A percentile compares a stretch with the other conserved stretches of the same genome.
Conservation (phyloP, 2,888 invertebrate genomes). For the Sipha maydis region DNA sequence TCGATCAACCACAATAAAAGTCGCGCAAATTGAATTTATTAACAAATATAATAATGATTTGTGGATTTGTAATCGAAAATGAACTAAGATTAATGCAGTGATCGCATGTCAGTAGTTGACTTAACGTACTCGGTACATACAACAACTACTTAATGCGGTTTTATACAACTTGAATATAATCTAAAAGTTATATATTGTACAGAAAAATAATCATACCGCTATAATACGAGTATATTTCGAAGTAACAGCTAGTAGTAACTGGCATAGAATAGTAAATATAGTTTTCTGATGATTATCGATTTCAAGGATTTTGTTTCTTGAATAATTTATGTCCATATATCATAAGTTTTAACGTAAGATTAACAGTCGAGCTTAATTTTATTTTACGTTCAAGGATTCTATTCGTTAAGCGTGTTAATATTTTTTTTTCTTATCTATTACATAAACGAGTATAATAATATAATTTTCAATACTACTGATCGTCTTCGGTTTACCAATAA, state of each 20-base stretch:
- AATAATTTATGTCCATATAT: neutral
- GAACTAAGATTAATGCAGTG: neutral
- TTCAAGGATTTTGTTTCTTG: slow-evolving; percentile 37
- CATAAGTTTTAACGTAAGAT: neutral
- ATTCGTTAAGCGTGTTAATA: neutral
- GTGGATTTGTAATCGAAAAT: neutral
- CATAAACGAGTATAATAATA: neutral
- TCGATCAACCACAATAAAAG: too few species aligned
- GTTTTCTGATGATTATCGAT: neutral
- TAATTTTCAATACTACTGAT: neutral
- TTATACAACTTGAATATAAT: neutral
- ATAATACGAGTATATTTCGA: neutral
- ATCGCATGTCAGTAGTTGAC: neutral
- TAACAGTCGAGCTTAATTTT: slow-evolving; percentile 19
- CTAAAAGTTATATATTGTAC: neutral
- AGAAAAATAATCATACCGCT: neutral
- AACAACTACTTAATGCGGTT: neutral
- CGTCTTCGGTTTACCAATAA: neutral
- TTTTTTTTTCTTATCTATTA: neutral
- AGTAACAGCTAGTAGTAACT: neutral
- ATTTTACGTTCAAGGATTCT: slow-evolving; percentile 23
- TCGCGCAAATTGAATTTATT: neutral
- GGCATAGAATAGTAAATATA: neutral
- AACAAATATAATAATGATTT: neutral
- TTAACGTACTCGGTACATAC: neutral